phyloP scores from a whole-genome alignment of 2,113 vertebrate species.

The Fulmarus glacialis region DNA sequence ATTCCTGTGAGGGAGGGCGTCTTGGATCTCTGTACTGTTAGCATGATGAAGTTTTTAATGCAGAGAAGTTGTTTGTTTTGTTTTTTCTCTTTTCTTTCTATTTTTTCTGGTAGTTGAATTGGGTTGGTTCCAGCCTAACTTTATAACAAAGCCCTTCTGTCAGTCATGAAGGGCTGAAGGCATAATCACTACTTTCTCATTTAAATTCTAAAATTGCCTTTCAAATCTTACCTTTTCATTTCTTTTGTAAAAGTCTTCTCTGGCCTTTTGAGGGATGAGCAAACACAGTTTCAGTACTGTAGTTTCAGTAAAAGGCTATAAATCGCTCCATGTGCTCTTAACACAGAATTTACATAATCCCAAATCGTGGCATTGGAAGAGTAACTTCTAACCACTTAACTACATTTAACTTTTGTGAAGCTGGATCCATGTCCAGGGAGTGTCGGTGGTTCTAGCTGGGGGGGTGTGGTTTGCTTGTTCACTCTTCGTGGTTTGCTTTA shows the following conservation, averaged over 20 bases:
- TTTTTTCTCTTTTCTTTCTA: background rate
- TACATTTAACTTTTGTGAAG: background rate
- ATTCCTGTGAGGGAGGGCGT: background rate
- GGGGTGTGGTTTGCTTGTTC: background rate
- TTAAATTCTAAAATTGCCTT: slow-evolving; percentile 49
- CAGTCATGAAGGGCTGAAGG: background rate
- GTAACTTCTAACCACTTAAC: background rate
- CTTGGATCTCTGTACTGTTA: background rate
- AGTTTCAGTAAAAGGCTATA: background rate
- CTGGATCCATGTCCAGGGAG: background rate
- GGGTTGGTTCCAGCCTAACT: background rate
- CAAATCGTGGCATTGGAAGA: background rate
- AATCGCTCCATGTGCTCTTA: background rate
- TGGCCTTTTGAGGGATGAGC: slow-evolving; percentile 44
- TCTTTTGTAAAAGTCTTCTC: background rate
- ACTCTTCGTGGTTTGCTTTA: background rate
- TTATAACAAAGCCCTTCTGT: background rate
- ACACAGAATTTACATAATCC: background rate
- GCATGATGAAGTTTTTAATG: background rate
- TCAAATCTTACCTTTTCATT: slow-evolving; percentile 25
- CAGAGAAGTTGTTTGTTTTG: background rate
- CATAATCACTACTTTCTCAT: background rate
- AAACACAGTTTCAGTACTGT: background rate
- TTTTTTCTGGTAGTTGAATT: background rate
- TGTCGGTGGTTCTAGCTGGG: background rate